These are phyloP conservation scores for Harpalus rufipes DNA, from an alignment of 2,888 invertebrate species.

Conservation along the genomic window DNA sequence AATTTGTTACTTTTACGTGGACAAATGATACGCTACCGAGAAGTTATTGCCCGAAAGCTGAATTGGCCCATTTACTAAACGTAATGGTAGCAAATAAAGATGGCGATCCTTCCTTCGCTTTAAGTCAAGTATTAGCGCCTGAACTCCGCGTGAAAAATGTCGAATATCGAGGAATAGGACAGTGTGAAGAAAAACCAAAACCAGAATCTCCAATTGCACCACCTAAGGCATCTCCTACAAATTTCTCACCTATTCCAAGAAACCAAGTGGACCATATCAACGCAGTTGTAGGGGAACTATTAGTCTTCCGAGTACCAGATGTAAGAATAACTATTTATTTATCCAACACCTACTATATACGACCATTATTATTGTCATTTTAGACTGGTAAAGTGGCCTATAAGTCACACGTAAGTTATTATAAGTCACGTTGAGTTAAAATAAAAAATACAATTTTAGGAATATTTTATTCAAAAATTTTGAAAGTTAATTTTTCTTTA, in stretches of 20 bases:
- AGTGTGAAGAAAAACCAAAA: slow-evolving; percentile 81
- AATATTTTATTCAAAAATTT: too few species aligned
- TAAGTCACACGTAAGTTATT: too few species aligned
- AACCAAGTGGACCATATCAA: slow-evolving; percentile 92
- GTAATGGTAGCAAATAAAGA: slow-evolving; percentile 81
- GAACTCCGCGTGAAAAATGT: slow-evolving; percentile 84
- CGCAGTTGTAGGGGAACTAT: slow-evolving; percentile 89
- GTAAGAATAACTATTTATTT: slow-evolving; percentile 77
- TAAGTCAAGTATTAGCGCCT: slow-evolving; percentile 83
- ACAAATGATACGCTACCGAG: slow-evolving; percentile 92
- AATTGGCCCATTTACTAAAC: slow-evolving; percentile 84
- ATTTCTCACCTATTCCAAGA: slow-evolving; percentile 87
- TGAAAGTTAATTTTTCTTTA: too few species aligned
- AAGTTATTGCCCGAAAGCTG: slow-evolving; percentile 87
- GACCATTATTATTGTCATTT: too few species aligned
- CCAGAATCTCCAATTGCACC: slow-evolving; percentile 77
- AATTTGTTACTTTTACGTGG: slow-evolving; percentile 87
- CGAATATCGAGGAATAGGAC: slow-evolving; percentile 83
- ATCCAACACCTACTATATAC: too few species aligned
- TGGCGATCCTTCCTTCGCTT: slow-evolving; percentile 81
- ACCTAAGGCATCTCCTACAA: slow-evolving; percentile 80
- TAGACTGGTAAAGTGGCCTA: too few species aligned
- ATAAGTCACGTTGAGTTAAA: too few species aligned
- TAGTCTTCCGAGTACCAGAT: slow-evolving; percentile 89
- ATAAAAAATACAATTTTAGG: too few species aligned